These are phyloP conservation scores for Campoplex nolae DNA, from an alignment of 2,888 invertebrate species.

Conservation along the genomic window DNA sequence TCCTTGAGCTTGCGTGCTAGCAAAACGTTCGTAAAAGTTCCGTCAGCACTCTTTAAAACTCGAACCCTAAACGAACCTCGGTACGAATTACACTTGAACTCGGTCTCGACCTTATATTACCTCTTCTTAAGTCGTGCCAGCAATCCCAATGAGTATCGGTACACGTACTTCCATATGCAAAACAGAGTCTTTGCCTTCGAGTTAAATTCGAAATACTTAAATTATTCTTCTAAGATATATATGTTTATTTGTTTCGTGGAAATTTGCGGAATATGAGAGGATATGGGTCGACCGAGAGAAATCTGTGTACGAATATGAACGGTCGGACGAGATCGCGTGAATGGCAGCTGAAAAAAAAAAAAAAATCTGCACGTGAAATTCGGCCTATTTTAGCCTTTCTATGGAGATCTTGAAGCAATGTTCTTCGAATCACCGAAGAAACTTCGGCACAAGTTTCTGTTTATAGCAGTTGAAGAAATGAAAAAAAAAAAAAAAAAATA, in stretches of 20 bases:
- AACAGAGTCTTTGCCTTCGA: not conserved
- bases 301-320: not conserved
- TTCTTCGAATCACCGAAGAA: not conserved
- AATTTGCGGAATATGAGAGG: not conserved
- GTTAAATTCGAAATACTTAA: constrained; percentile 42
- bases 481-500: not conserved
- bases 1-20: constrained; percentile 48
- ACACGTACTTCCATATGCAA: constrained; percentile 29
- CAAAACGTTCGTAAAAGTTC: constrained; percentile 46
- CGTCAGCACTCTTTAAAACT: constrained; percentile 43
- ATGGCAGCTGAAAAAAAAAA: constrained; percentile 20
- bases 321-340: constrained; percentile 14
- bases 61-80: constrained; percentile 42
- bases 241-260: constrained; percentile 38
- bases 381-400: not conserved
- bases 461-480: not conserved
- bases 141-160: constrained; percentile 44
- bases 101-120: constrained; percentile 42
- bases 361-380: constrained; percentile 3
- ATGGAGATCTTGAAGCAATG: not conserved
- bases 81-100: constrained; percentile 57
- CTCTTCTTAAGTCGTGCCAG: constrained; percentile 41
- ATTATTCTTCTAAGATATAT: constrained; percentile 27
- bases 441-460: not conserved
- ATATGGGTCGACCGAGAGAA: constrained; percentile 31